A percentile compares a stretch with the other conserved stretches of the same genome.
Evolutionary conservation across 2,888 invertebrate species (phyloP).

Genomic region (Drosophila parthenogenetica): DNA sequence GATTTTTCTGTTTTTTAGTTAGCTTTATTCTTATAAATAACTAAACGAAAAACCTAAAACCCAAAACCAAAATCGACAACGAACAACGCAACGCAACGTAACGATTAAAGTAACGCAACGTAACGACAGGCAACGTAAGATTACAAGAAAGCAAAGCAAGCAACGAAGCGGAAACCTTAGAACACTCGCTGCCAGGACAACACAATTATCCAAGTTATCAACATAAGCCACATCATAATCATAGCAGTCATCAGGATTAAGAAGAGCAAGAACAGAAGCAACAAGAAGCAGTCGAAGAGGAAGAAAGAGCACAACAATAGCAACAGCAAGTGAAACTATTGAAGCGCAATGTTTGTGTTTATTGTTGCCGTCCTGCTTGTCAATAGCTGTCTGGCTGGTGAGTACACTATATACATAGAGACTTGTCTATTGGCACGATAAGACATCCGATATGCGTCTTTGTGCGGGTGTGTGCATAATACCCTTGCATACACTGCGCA

Average conservation of each 20-base stretch:
- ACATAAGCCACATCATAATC: background rate
- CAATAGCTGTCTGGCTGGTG: constrained; percentile 85
- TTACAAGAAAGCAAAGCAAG: constrained; percentile 6
- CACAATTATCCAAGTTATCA: constrained; percentile 33
- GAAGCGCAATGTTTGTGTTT: constrained; percentile 83
- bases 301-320: constrained; percentile 17
- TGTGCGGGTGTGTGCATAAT: background rate
- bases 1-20: constrained; percentile 82
- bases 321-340: constrained; percentile 39
- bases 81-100: constrained; percentile 23
- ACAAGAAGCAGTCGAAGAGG: background rate
- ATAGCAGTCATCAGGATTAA: constrained; percentile 3
- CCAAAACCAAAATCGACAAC: constrained; percentile 2
- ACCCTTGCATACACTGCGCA: background rate
- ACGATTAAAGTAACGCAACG: constrained; percentile 6
- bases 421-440: background rate
- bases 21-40: constrained; percentile 55
- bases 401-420: constrained; percentile 61
- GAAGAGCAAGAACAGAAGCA: constrained; percentile 1
- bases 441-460: constrained; percentile 1
- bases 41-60: constrained; percentile 10
- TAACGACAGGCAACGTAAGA: constrained; percentile 22
- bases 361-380: constrained; percentile 83
- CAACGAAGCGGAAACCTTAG: constrained; percentile 59
- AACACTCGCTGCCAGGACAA: constrained; percentile 52